Evolutionary conservation across 2,113 vertebrate genomes (phyloP).

Genomic region (Bujurquina vittata): DNA sequence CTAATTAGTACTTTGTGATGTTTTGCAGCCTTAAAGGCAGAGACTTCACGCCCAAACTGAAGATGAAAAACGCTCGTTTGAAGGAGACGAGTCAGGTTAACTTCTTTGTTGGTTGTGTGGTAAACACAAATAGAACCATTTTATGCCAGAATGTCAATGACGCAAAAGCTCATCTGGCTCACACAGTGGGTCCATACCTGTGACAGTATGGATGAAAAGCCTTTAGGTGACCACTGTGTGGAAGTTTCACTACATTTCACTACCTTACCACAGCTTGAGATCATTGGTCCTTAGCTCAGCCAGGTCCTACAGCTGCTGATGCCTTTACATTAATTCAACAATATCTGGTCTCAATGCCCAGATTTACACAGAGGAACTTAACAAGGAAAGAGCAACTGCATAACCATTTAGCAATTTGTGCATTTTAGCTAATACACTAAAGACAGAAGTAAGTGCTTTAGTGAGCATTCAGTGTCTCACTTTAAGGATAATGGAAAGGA

Average conservation of each 20-base stretch:
- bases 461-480: not conserved
- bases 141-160: not conserved
- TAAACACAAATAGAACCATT: not conserved
- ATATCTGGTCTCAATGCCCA: not conserved
- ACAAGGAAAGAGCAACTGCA: not conserved
- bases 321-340: not conserved
- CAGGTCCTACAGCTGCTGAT: not conserved
- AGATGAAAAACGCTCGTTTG: not conserved
- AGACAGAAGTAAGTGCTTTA: not conserved
- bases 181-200: too few relatives aligned
- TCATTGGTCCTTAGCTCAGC: not conserved
- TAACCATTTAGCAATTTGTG: not conserved
- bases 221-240: too few relatives aligned
- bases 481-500: slow-evolving; percentile 1
- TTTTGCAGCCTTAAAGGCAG: not conserved
- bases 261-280: not conserved
- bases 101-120: not conserved
- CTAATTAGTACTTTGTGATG: too few relatives aligned
- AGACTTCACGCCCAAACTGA: not conserved
- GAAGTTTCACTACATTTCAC: too few relatives aligned
- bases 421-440: not conserved
- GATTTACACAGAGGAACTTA: not conserved
- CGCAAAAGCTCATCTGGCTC: too few relatives aligned
- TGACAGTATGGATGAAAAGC: too few relatives aligned
- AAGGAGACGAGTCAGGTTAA: not conserved